phyloP scores from a whole-genome alignment of 2,888 invertebrate species.

The Drosophila tripunctata region DNA sequence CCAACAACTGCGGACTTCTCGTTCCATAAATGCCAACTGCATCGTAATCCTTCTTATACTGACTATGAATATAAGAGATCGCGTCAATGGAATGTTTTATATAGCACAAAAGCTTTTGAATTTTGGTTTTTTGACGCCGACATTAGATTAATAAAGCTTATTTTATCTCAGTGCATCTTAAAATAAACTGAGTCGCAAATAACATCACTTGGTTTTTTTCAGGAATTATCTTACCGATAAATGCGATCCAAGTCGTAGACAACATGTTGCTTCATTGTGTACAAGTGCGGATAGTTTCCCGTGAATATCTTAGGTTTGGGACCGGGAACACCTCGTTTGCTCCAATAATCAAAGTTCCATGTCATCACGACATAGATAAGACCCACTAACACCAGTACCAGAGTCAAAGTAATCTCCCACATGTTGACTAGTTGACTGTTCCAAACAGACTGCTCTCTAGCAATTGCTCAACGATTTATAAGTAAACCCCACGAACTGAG shows the following conservation, averaged over 20 bases:
- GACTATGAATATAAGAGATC: conserved; percentile 7
- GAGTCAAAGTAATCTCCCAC: conserved; percentile 49
- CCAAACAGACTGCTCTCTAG: conserved; percentile 11
- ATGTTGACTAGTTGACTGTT: conserved; percentile 20
- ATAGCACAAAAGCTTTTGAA: too few species aligned
- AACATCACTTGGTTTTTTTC: too few species aligned
- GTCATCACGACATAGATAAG: conserved; percentile 70
- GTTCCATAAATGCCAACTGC: conserved; percentile 84
- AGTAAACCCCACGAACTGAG: not conserved
- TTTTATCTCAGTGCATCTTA: too few species aligned
- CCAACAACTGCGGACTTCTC: conserved; percentile 81
- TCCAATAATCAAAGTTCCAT: conserved; percentile 83
- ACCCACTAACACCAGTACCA: conserved; percentile 24
- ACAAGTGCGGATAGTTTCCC: conserved; percentile 81
- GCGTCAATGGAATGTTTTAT: too few species aligned
- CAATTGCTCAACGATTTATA: not conserved
- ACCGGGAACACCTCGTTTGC: conserved; percentile 79
- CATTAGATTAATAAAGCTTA: too few species aligned
- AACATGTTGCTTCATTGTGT: conserved; percentile 68
- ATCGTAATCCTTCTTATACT: conserved; percentile 66
- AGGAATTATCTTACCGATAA: conserved; percentile 81
- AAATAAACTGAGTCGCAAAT: too few species aligned
- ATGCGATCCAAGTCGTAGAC: conserved; percentile 81
- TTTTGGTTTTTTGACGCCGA: too few species aligned
- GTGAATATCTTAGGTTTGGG: conserved; percentile 79